Conservation (phyloP, 2,888 invertebrate species). For the Conchocele bisecta region DNA sequence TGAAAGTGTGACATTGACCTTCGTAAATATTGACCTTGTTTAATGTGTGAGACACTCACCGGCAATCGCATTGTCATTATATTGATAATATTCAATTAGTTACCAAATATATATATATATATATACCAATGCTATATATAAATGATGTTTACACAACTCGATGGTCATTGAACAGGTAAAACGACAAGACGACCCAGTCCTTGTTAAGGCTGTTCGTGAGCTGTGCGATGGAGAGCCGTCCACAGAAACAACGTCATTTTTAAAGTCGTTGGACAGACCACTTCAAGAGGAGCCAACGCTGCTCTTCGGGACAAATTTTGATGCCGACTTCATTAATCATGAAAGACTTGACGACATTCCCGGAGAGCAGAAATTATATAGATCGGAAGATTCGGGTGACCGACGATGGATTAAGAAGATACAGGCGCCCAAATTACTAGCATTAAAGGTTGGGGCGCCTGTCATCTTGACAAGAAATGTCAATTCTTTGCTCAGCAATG, state of each 20-base stretch:
- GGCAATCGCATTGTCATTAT: too few relatives aligned
- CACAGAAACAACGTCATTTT: not conserved
- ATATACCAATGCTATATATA: too few relatives aligned
- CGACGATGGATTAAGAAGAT: not conserved
- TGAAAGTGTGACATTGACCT: too few relatives aligned
- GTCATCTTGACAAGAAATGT: not conserved
- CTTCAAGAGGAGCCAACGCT: not conserved
- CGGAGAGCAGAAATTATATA: not conserved
- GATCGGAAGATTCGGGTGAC: constrained; percentile 1
- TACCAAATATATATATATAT: too few relatives aligned
- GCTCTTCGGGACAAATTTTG: constrained; percentile 7
- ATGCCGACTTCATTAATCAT: not conserved
- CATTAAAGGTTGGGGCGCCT: constrained; percentile 6
- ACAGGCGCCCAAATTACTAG: not conserved
- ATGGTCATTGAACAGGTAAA: not conserved
- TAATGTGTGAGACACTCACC: too few relatives aligned
- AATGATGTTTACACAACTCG: too few relatives aligned
- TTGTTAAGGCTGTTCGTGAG: constrained; percentile 1
- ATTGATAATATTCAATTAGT: too few relatives aligned
- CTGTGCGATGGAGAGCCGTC: constrained; percentile 5
- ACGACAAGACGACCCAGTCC: not conserved
- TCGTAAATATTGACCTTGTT: too few relatives aligned
- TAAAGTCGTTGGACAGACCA: not conserved
- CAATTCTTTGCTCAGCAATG: not conserved
- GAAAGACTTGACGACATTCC: not conserved